Evolutionary conservation across 2,113 vertebrate species (phyloP).

Genomic region (Tympanuchus pallidicinctus): DNA sequence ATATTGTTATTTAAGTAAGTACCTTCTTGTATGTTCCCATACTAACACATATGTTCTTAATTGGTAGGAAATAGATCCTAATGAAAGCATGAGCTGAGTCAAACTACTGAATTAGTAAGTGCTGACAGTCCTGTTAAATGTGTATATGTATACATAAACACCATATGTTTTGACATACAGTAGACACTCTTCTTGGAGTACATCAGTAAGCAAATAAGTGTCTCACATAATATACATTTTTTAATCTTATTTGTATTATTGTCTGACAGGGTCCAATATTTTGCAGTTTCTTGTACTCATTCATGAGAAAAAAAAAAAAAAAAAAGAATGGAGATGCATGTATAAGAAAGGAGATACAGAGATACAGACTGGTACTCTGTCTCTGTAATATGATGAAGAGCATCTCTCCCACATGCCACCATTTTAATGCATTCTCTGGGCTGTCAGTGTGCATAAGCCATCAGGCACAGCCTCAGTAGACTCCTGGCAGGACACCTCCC

Average conservation of each 20-base stretch:
- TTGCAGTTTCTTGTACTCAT: neutral
- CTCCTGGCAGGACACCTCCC: neutral
- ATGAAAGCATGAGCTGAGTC: neutral
- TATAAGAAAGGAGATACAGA: neutral
- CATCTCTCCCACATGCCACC: fast-evolving
- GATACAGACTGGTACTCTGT: neutral
- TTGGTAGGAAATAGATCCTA: neutral
- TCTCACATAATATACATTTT: neutral
- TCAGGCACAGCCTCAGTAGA: neutral
- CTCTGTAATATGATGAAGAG: neutral
- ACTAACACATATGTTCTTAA: neutral
- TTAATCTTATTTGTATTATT: neutral
- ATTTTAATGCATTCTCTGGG: neutral
- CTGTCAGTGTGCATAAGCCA: neutral
- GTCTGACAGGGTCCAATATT: neutral
- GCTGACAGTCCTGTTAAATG: neutral
- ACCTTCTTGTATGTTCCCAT: neutral
- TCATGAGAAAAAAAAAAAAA: neutral
- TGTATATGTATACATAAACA: neutral
- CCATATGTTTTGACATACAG: neutral
- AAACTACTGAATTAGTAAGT: neutral
- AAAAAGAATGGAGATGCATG: neutral
- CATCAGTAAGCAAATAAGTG: neutral
- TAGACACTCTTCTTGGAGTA: neutral
- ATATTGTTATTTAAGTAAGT: neutral